Evolutionary conservation across 2,888 invertebrate genomes (phyloP), one percentile per base, ranked within the genome.

Genomic region (Acanthosoma haemorrhoidale): DNA sequence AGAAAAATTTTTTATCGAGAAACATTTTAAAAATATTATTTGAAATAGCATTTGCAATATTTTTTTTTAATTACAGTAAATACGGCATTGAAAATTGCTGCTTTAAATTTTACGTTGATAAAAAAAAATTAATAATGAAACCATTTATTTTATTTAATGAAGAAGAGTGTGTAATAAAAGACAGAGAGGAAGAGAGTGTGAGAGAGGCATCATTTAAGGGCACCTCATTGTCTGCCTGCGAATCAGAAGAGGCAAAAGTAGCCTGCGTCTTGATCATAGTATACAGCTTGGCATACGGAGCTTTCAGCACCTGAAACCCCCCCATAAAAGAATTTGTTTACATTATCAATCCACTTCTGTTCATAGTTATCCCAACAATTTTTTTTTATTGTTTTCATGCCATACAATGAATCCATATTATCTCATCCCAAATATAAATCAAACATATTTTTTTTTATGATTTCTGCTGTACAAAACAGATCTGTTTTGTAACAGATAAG

Each of bases 221-320:
- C 77, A 77, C 78, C 76, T 77, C 77, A 69, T 77, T 75, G 68
- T 80, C 80, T 76, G 80, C 80, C 82, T 87, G 87, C 79, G 87
- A 83, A 82, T 88, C 89, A 80, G 86, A 86, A 77, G 88, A 88
- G 83, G 87, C 85, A 81, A 87, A 90, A 84, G 91, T 90, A 83
- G 92, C 93, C 84, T 91, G 90, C 84, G 91, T 93, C 91, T 92
- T 93, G 88, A 94, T 90, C 85, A 94, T 92, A 86, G 89, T 92
- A 89, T 93, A 93, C 87, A 94, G 90, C 89, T 94, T 94, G 86
- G 91, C 91, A 86, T 93, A 94, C 81, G 94, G 94, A 83, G 94
- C 93, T 91, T 94, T 94, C 88, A 94, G 89, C 85, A 93, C 90
- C 94, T 94, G 86, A 83, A 81, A 67, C 18, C 67, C 67, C 67